phyloP scores from a whole-genome alignment of 1,140 invertebrate species.

The Hycleus phaleratus region DNA sequence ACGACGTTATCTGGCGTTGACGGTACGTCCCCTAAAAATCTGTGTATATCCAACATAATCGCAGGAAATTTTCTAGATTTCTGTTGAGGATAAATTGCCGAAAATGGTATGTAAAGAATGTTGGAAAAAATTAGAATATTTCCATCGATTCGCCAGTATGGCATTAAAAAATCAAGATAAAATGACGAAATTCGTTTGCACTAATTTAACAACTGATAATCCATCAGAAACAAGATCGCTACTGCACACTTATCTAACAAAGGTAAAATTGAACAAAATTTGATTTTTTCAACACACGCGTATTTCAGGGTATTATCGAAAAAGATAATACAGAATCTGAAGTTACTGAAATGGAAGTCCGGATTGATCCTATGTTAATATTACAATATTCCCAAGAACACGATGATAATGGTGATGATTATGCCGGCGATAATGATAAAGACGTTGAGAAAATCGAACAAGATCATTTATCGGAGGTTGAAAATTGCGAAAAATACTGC shows the following conservation, averaged over 20 bases:
- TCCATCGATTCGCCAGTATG: conserved; percentile 51
- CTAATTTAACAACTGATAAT: conserved; percentile 27
- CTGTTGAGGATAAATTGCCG: conserved; percentile 46
- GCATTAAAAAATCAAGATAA: conserved; percentile 48
- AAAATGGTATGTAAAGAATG: conserved; percentile 51
- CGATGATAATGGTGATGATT: conserved; percentile 25
- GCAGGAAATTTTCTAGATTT: conserved; percentile 17
- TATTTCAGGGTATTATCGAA: conserved; percentile 24
- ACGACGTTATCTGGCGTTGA: conserved; percentile 48
- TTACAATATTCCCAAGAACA: conserved; percentile 42
- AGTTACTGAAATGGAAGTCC: conserved; percentile 52
- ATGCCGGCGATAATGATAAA: conserved; percentile 11
- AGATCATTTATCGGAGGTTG: too few relatives aligned
- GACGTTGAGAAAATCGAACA: not conserved
- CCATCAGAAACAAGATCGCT: conserved; percentile 42
- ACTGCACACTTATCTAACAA: conserved; percentile 49
- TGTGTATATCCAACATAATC: not conserved
- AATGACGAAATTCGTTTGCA: conserved; percentile 41
- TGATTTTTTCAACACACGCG: not conserved
- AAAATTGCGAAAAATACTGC: too few relatives aligned
- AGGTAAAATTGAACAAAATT: conserved; percentile 34
- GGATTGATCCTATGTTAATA: conserved; percentile 53
- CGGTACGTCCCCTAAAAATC: conserved; percentile 34
- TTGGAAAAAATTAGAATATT: conserved; percentile 46
- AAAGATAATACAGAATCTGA: conserved; percentile 18